Base-by-base conservation (phyloP, 2,113 vertebrate genomes). In the Ibidorhyncha struthersii region DNA sequence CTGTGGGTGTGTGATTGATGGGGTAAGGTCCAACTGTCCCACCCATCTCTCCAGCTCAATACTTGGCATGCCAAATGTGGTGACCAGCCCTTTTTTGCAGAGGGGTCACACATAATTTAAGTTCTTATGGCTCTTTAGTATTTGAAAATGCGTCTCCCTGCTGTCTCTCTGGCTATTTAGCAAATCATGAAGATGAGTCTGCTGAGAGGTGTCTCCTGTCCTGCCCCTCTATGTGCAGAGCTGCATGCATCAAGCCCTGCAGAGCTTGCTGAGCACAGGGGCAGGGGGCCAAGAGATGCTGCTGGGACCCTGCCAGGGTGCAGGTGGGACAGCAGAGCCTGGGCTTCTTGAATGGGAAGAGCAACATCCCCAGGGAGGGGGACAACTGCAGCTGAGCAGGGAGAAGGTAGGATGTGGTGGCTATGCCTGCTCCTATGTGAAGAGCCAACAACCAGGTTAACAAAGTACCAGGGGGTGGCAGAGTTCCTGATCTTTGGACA, bases 371-470 rank as follows among this genome's bases (percentile, higher is more conserved):
- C 19, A 50, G 67, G 32, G 20, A 47, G 91, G 80, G 77, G 52
- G 23, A 36, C 34, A 26, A 30, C 29, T 30, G n/a, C 34, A 45
- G 49, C 77, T 38, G 38, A 52, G 61, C 41, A 50, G 29, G 59
- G 29, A 14, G 16, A 23, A 15, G 36, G 34, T 10, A 8, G 70
- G 22, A 23, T 56, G 59, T 30, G 38, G 34, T 41, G 41, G 43
- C 38, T 52, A 0, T 40, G n/a, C 20, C 45, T 3, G 1, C 14
- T n/a, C 18, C 16, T 10, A 0, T 20, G n/a, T 7, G 19, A 53
- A 34, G 62, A 65, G n/a, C 55, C 67, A 45, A 5, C 41, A 61
- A 5, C 43, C 27, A 50, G 74, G 62, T 30, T 41, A 18, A 17
- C 32, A 7, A 63, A 15, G 83, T 6, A 25, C 17, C 26, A 12